Percentiles rank a stretch among this genome's conserved stretches.
Evolutionary conservation across 1,140 invertebrate genomes (phyloP).

Genomic region (Neodiprion virginianus): DNA sequence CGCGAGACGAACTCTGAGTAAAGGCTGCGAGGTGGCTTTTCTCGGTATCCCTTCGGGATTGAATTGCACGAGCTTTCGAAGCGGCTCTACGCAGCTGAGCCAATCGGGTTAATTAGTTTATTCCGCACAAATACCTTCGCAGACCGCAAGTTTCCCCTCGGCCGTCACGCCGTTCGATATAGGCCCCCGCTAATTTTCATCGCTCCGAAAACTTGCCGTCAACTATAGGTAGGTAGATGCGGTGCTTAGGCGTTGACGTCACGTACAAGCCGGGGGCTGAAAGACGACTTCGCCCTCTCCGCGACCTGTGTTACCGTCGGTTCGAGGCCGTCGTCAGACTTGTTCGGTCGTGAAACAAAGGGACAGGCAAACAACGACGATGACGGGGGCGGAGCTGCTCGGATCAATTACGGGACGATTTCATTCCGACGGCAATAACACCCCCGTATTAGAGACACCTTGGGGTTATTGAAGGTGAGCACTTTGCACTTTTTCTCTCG

Average conservation of each 20-base stretch:
- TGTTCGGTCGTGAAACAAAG: background rate
- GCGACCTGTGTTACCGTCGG: background rate
- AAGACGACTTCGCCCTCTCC: too few species aligned
- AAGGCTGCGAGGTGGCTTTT: background rate
- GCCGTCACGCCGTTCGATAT: background rate
- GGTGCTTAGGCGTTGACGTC: background rate
- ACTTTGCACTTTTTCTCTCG: background rate
- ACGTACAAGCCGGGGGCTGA: background rate
- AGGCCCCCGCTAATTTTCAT: slow-evolving; percentile 1
- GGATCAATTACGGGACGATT: background rate
- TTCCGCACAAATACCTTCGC: background rate
- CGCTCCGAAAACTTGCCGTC: background rate
- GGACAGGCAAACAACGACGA: background rate
- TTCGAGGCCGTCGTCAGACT: background rate
- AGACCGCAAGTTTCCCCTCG: background rate
- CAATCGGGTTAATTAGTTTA: slow-evolving; percentile 3
- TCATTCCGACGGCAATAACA: background rate
- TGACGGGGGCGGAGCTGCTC: background rate
- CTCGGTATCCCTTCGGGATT: background rate
- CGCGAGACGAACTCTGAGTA: background rate
- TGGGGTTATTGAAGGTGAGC: background rate
- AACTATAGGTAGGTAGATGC: background rate
- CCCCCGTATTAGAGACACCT: background rate
- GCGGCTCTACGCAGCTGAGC: background rate
- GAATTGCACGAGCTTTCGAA: background rate